These are phyloP conservation scores for Chymomyza fuscimana DNA, from an alignment of 2,888 invertebrate species.

Conservation along the genomic window DNA sequence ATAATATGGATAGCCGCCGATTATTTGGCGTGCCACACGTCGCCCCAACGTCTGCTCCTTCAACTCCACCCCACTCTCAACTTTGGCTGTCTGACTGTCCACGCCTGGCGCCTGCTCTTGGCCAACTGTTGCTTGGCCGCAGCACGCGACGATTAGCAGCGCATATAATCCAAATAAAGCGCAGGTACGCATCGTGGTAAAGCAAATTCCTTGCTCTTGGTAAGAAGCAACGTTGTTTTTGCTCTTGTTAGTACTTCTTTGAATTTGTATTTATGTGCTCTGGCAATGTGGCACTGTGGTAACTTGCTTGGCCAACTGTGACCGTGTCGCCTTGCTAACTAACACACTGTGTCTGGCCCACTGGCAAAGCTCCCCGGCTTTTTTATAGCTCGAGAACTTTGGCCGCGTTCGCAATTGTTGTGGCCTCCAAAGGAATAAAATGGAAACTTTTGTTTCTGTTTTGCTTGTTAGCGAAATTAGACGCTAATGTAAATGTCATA, in stretches of 20 bases:
- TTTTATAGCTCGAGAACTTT: slow-evolving; percentile 71
- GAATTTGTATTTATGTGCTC: slow-evolving; percentile 27
- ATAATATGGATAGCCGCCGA: slow-evolving; percentile 32
- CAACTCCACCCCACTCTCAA: neutral
- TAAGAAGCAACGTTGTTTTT: slow-evolving; percentile 36
- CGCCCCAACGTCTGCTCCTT: slow-evolving; percentile 2
- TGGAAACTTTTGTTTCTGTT: slow-evolving; percentile 67
- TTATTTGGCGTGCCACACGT: slow-evolving; percentile 17
- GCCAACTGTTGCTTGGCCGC: slow-evolving; percentile 61
- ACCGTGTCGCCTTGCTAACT: slow-evolving; percentile 48
- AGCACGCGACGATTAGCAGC: slow-evolving; percentile 60
- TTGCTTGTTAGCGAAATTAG: slow-evolving; percentile 71
- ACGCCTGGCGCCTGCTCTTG: slow-evolving; percentile 32
- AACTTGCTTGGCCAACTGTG: slow-evolving; percentile 52
- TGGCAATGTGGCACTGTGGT: neutral
- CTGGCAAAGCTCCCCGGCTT: neutral
- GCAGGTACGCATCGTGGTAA: slow-evolving; percentile 56
- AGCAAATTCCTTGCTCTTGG: slow-evolving; percentile 12
- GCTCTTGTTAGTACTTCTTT: slow-evolving; percentile 43
- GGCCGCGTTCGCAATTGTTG: neutral
- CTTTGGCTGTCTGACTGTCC: neutral
- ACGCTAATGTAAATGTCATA: slow-evolving; percentile 76
- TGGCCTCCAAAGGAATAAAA: slow-evolving; percentile 52
- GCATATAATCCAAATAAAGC: slow-evolving; percentile 66
- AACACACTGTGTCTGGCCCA: slow-evolving; percentile 37